Evolutionary conservation across 2,888 invertebrate genomes (phyloP).

Genomic region (Patella depressa): DNA sequence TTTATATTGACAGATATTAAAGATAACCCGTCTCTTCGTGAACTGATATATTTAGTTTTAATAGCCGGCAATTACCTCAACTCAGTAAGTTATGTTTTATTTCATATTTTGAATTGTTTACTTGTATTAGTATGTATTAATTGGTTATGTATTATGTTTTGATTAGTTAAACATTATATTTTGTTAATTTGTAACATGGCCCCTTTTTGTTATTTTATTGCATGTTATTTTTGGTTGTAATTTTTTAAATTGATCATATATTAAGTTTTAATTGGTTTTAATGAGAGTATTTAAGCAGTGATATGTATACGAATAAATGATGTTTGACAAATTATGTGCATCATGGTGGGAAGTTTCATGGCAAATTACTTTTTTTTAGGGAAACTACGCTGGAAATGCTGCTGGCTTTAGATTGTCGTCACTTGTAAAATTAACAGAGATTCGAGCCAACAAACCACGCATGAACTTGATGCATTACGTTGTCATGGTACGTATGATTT

Average conservation of each 20-base stretch:
- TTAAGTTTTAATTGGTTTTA: too few species aligned
- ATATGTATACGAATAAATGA: not conserved
- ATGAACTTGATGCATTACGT: conserved; percentile 74
- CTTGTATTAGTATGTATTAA: too few species aligned
- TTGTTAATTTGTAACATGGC: too few species aligned
- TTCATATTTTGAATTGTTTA: too few species aligned
- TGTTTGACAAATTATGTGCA: not conserved
- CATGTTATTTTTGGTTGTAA: too few species aligned
- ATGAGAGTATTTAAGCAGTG: not conserved
- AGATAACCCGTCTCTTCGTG: conserved; percentile 70
- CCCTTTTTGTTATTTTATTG: too few species aligned
- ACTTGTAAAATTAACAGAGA: conserved; percentile 73
- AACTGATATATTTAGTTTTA: conserved; percentile 73
- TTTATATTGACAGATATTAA: conserved; percentile 67
- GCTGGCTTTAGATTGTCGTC: conserved; percentile 73
- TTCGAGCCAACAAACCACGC: conserved; percentile 73
- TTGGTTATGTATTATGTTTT: too few species aligned
- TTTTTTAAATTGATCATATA: too few species aligned
- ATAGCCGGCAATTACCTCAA: conserved; percentile 74
- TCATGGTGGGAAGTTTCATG: not conserved
- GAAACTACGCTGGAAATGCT: conserved; percentile 75
- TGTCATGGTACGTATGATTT: conserved; percentile 51
- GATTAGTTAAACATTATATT: too few species aligned
- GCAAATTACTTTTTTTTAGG: conserved; percentile 62
- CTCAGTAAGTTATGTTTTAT: conserved; percentile 76